A percentile compares a stretch with the other conserved stretches of the same genome.
Evolutionary conservation across 2,888 invertebrate genomes (phyloP).

Genomic region (Lomographa bimaculata): DNA sequence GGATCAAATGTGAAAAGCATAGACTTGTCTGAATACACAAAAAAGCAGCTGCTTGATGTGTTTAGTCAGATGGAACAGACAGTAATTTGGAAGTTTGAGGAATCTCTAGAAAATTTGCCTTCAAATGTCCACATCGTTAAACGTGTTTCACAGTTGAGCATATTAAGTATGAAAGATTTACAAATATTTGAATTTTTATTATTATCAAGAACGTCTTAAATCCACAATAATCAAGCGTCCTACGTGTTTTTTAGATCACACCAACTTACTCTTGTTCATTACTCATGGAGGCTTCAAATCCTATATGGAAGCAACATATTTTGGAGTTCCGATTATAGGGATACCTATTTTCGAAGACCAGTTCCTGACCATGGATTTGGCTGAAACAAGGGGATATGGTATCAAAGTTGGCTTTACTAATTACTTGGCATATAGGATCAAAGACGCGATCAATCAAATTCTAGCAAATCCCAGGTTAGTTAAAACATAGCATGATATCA

Average conservation of each 20-base stretch:
- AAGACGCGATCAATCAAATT: slow-evolving; percentile 45
- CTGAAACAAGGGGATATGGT: slow-evolving; percentile 40
- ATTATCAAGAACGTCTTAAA: no score
- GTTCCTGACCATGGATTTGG: slow-evolving; percentile 42
- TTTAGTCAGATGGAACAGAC: slow-evolving; percentile 65
- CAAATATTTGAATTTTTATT: no score
- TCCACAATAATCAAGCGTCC: no score
- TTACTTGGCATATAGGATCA: slow-evolving; percentile 42
- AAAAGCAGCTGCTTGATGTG: slow-evolving; percentile 51
- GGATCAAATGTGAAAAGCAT: slow-evolving; percentile 57
- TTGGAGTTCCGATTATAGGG: slow-evolving; percentile 54
- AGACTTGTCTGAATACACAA: slow-evolving; percentile 49
- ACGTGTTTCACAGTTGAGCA: slow-evolving; percentile 56
- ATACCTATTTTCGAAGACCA: slow-evolving; percentile 54
- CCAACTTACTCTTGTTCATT: slow-evolving; percentile 49
- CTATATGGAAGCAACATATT: slow-evolving; percentile 48
- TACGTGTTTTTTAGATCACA: slow-evolving; percentile 44
- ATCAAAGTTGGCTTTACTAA: slow-evolving; percentile 42
- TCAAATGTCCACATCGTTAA: slow-evolving; percentile 62
- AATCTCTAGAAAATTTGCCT: slow-evolving; percentile 46
- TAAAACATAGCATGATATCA: no score
- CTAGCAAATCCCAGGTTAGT: slow-evolving; percentile 45
- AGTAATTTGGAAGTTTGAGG: slow-evolving; percentile 65
- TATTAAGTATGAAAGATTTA: slow-evolving; percentile 48
- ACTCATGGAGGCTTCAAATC: slow-evolving; percentile 48